These are phyloP conservation scores for Goniozus legneri DNA, from an alignment of 1,140 invertebrate species.

Conservation along the genomic window DNA sequence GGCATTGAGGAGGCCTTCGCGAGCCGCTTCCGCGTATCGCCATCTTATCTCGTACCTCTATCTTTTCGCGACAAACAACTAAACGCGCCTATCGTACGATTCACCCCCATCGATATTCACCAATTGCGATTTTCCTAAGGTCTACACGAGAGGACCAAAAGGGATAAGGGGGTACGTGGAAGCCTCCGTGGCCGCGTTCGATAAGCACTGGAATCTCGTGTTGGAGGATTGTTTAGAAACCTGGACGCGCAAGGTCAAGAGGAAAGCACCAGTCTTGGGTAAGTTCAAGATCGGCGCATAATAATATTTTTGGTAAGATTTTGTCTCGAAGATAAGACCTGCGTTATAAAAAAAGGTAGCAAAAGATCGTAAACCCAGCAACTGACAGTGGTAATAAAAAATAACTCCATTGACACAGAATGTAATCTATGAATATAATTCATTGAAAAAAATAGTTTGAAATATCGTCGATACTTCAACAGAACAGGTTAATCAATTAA, in stretches of 20 bases:
- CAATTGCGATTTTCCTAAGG: constrained; percentile 44
- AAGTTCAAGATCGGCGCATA: constrained; percentile 14
- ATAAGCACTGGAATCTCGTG: constrained; percentile 93
- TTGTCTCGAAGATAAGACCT: no score
- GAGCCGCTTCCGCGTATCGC: constrained; percentile 47
- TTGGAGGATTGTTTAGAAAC: constrained; percentile 82
- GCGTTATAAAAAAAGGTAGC: no score
- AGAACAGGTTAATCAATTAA: no score
- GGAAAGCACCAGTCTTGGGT: constrained; percentile 60
- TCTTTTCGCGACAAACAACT: constrained; percentile 31
- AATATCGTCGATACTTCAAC: no score
- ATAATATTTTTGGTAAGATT: no score
- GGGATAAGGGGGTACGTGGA: constrained; percentile 74
- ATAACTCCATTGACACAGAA: no score
- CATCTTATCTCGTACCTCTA: constrained; percentile 40
- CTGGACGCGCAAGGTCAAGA: constrained; percentile 67
- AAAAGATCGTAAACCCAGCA: no score
- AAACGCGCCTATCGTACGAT: no score
- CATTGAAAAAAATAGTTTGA: no score
- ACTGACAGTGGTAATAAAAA: neutral
- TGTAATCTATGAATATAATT: no score
- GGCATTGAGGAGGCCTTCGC: constrained; percentile 50
- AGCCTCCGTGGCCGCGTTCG: constrained; percentile 82
- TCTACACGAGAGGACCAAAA: constrained; percentile 62
- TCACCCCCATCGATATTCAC: neutral